Base-by-base conservation (phyloP, 1,140 invertebrate species). In the Cydia splendana region DNA sequence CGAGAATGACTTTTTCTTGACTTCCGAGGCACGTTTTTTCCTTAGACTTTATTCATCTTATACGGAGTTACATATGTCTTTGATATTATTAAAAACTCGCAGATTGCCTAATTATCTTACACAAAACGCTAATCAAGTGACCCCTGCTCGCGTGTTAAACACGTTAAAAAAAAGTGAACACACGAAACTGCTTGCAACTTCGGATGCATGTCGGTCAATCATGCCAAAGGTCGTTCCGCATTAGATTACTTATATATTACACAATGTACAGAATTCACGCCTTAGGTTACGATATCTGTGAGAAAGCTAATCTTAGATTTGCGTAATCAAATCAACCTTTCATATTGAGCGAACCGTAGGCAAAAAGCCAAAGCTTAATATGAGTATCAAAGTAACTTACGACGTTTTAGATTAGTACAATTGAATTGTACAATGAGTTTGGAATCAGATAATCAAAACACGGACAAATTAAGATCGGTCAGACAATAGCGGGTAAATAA, bases 191-290 rank as follows among this genome's bases (percentile, higher is more conserved):
- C 51, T 71, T 71, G 67, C 34, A 18, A 34, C n/a, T 71, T 42
- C 18, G 30, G 28, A 65, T 71, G 74, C 77, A 67, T 81, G 78
- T 81, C 79, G 78, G 77, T 78, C 74, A 67, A 62, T 65, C 76
- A 74, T 74, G 79, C 10, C 67, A 85, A 80, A 82, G 84, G 82
- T 81, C 79, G 74, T 62, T 67, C 76, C 69, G 71, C 81, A 65
- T 84, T 80, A 51, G 75, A 82, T 81, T 74, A 74, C 42, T 79
- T 79, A 75, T 75, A 78, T 71, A 79, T 83, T 81, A 75, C 81
- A 83, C 85, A 88, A 88, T 86, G 75, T 53, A 77, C 77, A 78
- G 82, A 85, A 84, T 82, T 86, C 87, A 83, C 84, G 84, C 81
- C 79, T 83, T 69, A 75, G 57, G 78, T 80, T 79, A 76, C 77